Evolutionary conservation across 2,888 invertebrate species (phyloP).

Genomic region (Conchocele bisecta): DNA sequence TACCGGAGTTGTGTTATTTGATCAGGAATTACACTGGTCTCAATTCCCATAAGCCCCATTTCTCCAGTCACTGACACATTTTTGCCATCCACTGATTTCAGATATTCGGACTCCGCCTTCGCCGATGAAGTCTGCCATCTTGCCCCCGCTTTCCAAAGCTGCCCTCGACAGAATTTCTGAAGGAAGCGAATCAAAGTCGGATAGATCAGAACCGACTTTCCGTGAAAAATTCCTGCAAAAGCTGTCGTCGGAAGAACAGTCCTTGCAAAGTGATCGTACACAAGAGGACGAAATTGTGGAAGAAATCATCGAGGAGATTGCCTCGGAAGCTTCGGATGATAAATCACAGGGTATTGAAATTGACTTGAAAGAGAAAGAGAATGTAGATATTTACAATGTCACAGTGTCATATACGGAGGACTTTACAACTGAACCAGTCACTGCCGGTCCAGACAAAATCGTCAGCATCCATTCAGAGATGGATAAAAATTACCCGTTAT

Average conservation of each 20-base stretch:
- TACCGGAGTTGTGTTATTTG: no score
- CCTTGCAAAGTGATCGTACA: no score
- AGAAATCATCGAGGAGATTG: constrained; percentile 27
- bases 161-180: constrained; percentile 72
- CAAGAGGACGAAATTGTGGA: constrained; percentile 49
- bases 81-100: constrained; percentile 14
- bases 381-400: constrained; percentile 52
- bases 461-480: no score
- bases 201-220: constrained; percentile 38
- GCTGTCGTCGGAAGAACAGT: no score
- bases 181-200: constrained; percentile 65
- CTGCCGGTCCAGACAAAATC: constrained; percentile 42
- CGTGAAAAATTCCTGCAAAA: constrained; percentile 41
- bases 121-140: constrained; percentile 20
- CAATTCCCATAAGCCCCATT: no score
- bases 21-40: no score
- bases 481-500: constrained; percentile 41
- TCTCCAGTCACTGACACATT: no score
- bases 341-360: constrained; percentile 50
- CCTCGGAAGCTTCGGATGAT: constrained; percentile 48
- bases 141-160: constrained; percentile 18
- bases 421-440: constrained; percentile 51
- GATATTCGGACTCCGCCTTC: no score
- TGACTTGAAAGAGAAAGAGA: constrained; percentile 32
- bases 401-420: constrained; percentile 59